Evolutionary conservation across 2,797 vertebrate species (phyloP).

Genomic region (Sebastes baramenuke): DNA sequence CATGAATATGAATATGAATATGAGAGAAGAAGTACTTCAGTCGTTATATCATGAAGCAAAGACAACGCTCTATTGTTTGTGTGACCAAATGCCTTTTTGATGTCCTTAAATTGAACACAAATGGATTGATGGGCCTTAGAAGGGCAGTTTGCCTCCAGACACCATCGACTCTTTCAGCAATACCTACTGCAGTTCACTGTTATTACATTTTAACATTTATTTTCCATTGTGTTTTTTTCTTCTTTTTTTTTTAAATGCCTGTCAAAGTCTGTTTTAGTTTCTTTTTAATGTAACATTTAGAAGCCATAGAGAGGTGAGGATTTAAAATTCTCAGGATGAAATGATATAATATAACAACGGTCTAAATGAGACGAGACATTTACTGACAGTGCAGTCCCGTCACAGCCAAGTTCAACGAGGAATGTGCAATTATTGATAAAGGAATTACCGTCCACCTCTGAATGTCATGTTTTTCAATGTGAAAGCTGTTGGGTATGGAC

Average conservation of each 20-base stretch:
- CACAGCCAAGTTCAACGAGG: neutral
- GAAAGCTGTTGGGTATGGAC: neutral
- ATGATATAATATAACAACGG: neutral
- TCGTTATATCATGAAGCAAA: neutral
- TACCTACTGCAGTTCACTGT: neutral
- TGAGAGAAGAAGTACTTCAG: neutral
- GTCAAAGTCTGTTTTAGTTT: neutral
- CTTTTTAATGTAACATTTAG: neutral
- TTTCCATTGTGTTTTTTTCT: neutral
- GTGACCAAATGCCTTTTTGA: neutral
- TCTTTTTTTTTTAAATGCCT: neutral
- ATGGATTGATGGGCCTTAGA: neutral
- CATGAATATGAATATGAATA: no score
- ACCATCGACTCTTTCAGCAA: neutral
- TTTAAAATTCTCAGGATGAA: conserved; percentile 24
- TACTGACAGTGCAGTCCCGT: neutral
- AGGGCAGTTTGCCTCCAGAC: neutral
- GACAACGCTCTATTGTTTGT: neutral
- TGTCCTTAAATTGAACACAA: neutral
- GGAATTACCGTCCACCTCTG: conserved; percentile 21
- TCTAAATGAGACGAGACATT: neutral
- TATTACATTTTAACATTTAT: neutral
- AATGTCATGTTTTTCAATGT: conserved; percentile 21
- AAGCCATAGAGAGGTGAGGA: conserved; percentile 35
- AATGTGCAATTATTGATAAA: neutral